These are phyloP conservation scores for Thereva nobilitata DNA, from an alignment of 2,888 invertebrate genomes.

Conservation along the genomic window DNA sequence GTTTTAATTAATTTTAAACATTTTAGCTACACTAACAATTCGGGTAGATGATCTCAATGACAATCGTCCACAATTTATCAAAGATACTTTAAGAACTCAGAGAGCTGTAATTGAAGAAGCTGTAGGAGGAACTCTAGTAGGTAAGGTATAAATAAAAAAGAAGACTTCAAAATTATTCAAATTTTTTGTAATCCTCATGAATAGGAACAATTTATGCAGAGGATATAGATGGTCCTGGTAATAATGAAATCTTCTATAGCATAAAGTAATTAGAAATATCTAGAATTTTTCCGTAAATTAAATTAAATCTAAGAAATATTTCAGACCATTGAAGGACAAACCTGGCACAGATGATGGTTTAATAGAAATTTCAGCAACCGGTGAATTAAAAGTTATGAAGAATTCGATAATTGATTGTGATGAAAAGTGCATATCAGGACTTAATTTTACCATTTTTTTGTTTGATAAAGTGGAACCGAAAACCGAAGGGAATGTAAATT, in stretches of 20 bases:
- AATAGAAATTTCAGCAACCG: conserved; percentile 51
- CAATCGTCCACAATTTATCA: conserved; percentile 64
- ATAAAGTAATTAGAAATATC: conserved; percentile 58
- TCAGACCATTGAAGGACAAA: neutral
- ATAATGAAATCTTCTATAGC: conserved; percentile 63
- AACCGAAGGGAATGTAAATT: conserved; percentile 58
- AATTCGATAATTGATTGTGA: conserved; percentile 63
- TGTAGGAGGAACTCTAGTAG: conserved; percentile 59
- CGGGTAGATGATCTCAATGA: conserved; percentile 68
- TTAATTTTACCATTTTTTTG: conserved; percentile 63
- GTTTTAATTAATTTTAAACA: conserved; percentile 30
- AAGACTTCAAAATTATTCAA: conserved; percentile 53
- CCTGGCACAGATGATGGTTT: neutral
- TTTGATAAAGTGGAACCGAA: conserved; percentile 60
- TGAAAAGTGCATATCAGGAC: conserved; percentile 23
- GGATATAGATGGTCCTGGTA: conserved; percentile 66
- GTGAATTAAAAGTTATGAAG: conserved; percentile 61
- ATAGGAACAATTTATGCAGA: conserved; percentile 61
- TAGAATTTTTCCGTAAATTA: conserved; percentile 11
- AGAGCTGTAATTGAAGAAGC: conserved; percentile 63
- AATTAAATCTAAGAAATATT: neutral
- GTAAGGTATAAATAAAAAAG: conserved; percentile 46
- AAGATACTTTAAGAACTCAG: conserved; percentile 56
- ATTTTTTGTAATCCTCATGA: conserved; percentile 6
- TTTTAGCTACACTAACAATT: conserved; percentile 63